phyloP scores from a whole-genome alignment of 2,113 vertebrate species.

The Ciconia maguari region DNA sequence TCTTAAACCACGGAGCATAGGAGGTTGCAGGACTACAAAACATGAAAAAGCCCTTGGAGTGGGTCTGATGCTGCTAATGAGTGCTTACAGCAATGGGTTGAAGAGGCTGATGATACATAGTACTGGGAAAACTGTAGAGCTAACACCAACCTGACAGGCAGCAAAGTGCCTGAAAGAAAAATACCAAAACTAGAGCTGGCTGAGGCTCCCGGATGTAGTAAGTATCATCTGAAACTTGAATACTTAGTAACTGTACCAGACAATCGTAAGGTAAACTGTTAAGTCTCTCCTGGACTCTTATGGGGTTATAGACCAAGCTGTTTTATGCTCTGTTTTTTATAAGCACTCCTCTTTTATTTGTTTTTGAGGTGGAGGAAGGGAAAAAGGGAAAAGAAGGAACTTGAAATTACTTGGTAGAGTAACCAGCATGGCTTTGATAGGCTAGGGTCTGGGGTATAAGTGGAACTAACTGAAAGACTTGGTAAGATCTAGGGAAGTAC shows the following conservation, averaged over 20 bases:
- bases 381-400: slow-evolving; percentile 38
- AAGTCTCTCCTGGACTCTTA: slow-evolving; percentile 23
- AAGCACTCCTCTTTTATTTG: slow-evolving; percentile 25
- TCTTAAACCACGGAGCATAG: not conserved
- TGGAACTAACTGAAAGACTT: not conserved
- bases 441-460: not conserved
- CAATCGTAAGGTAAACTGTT: slow-evolving; percentile 34
- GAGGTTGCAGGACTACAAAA: not conserved
- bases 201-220: not conserved
- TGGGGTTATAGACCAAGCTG: not conserved
- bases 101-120: not conserved
- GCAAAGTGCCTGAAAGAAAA: slow-evolving; percentile 12
- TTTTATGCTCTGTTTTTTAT: not conserved
- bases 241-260: slow-evolving; percentile 21
- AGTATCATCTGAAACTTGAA: slow-evolving; percentile 47
- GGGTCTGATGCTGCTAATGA: not conserved
- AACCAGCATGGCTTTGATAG: not conserved
- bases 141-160: slow-evolving; percentile 21
- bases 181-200: slow-evolving; percentile 27
- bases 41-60: not conserved
- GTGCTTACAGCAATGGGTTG: not conserved
- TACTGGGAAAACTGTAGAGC: not conserved
- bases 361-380: slow-evolving; percentile 12
- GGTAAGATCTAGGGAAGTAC: not conserved
- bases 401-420: not conserved